These are phyloP conservation scores for Eucriotettix oculatus DNA, from an alignment of 2,888 invertebrate species.

Conservation along the genomic window DNA sequence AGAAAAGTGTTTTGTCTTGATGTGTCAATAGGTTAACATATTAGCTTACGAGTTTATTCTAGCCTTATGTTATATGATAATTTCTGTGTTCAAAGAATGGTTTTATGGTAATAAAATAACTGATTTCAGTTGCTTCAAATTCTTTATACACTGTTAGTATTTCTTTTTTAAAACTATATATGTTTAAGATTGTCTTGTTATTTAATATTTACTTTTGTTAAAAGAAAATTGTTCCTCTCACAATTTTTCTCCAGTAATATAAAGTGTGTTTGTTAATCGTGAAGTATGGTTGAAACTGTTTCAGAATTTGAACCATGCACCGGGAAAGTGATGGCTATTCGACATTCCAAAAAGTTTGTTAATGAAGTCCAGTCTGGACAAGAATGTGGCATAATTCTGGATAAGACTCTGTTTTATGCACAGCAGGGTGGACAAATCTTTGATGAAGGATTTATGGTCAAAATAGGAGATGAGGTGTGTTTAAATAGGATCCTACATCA, in stretches of 20 bases:
- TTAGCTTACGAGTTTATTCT: too few relatives aligned
- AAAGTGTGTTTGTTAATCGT: not conserved
- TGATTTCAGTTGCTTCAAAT: too few relatives aligned
- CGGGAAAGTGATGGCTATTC: constrained; percentile 66
- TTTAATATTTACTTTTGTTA: not conserved
- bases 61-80: too few relatives aligned
- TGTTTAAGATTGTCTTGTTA: not conserved
- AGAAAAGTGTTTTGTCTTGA: too few relatives aligned
- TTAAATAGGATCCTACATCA: too few relatives aligned
- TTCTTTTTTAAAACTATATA: too few relatives aligned
- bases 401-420: constrained; percentile 91
- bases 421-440: constrained; percentile 98
- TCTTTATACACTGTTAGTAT: too few relatives aligned
- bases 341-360: constrained; percentile 70
- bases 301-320: constrained; percentile 49
- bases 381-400: constrained; percentile 81
- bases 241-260: not conserved
- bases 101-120: too few relatives aligned
- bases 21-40: too few relatives aligned
- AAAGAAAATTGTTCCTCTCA: not conserved
- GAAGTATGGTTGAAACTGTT: constrained; percentile 5
- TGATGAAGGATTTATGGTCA: constrained; percentile 84
- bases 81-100: too few relatives aligned
- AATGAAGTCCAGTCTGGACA: constrained; percentile 64
- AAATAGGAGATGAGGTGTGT: constrained; percentile 53